phyloP scores from a whole-genome alignment of 1,140 invertebrate species.

The Neomicropteryx cornuta region DNA sequence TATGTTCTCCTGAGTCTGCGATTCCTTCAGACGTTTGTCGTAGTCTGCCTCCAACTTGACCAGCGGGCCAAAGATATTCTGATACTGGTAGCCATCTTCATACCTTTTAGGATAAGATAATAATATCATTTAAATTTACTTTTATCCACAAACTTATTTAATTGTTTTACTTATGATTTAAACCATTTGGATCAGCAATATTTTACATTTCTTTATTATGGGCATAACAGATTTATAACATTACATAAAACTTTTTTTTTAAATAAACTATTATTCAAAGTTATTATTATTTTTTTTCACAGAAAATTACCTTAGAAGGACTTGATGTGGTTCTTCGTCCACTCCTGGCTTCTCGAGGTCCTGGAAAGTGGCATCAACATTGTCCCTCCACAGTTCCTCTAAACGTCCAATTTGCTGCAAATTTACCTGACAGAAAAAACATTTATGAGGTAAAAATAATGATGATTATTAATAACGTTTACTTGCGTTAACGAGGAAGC shows the following conservation, averaged over 20 bases:
- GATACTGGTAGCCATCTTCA: constrained; percentile 98
- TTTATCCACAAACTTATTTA: neutral
- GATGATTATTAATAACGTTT: too few relatives aligned
- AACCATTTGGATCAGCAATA: neutral
- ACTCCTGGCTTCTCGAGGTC: constrained; percentile 96
- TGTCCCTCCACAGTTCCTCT: constrained; percentile 98
- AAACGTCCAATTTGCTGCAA: constrained; percentile 95
- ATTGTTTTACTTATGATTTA: neutral
- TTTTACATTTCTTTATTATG: neutral
- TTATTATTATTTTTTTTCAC: neutral
- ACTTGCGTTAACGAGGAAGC: too few relatives aligned
- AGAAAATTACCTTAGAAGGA: constrained; percentile 62
- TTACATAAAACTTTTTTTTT: neutral
- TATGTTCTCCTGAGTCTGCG: constrained; percentile 97
- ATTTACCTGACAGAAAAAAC: constrained; percentile 74
- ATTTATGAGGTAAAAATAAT: too few relatives aligned
- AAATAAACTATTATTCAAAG: neutral
- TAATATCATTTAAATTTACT: constrained; percentile 7
- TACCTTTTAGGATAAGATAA: constrained; percentile 42
- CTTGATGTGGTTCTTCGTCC: constrained; percentile 94
- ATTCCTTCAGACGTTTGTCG: constrained; percentile 96
- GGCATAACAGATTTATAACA: neutral
- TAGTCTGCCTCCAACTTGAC: constrained; percentile 98
- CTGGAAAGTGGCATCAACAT: constrained; percentile 94
- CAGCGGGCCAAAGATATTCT: constrained; percentile 95